phyloP scores from a whole-genome alignment of 2,888 invertebrate species.

The Coenonympha glycerion region DNA sequence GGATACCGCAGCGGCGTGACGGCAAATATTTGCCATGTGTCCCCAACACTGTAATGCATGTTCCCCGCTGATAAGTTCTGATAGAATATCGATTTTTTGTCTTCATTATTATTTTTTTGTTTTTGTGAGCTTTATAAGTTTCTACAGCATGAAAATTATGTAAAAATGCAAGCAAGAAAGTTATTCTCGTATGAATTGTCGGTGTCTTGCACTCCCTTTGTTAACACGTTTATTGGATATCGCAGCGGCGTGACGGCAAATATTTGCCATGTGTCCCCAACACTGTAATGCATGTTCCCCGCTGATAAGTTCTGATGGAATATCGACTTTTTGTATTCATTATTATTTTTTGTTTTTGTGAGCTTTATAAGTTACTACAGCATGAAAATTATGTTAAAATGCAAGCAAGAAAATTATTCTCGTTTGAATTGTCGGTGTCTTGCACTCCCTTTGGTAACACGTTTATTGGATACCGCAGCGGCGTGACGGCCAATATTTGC shows the following conservation, averaged over 20 bases:
- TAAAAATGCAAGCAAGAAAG: too few species aligned
- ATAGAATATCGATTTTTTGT: slow-evolving; percentile 13
- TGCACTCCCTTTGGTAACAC: slow-evolving; percentile 18
- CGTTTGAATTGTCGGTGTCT: neutral
- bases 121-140: too few species aligned
- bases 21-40: slow-evolving; percentile 32
- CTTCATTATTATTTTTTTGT: too few species aligned
- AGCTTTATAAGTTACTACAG: too few species aligned
- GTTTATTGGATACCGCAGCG: slow-evolving; percentile 29
- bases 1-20: slow-evolving; percentile 25
- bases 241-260: slow-evolving; percentile 26
- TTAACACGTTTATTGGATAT: slow-evolving; percentile 28
- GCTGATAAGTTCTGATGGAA: slow-evolving; percentile 13
- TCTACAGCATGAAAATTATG: too few species aligned
- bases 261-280: slow-evolving; percentile 30
- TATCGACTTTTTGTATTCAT: too few species aligned
- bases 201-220: slow-evolving; percentile 5
- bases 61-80: slow-evolving; percentile 7
- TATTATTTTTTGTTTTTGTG: too few species aligned
- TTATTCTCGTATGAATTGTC: too few species aligned
- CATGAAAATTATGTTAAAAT: too few species aligned
- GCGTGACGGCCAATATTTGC: slow-evolving; percentile 29
- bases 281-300: slow-evolving; percentile 7
- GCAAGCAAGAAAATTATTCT: too few species aligned
- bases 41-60: slow-evolving; percentile 12